Conservation (phyloP, 2,113 vertebrate genomes). For the Laterallus jamaicensis region DNA sequence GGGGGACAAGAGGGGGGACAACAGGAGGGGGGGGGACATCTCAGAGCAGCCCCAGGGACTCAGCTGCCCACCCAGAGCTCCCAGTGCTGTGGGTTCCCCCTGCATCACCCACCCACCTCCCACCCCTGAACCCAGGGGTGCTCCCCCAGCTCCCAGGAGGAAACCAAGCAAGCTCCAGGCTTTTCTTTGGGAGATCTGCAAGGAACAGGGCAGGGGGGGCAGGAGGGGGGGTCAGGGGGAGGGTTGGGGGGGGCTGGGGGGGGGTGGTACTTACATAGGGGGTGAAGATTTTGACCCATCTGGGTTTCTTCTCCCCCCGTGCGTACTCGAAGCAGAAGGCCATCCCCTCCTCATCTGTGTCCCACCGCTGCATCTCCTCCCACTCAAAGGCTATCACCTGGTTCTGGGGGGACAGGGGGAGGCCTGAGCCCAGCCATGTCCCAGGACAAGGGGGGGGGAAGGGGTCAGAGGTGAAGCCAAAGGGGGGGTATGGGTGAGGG, state of each 20-base stretch:
- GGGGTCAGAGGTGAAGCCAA: too few relatives aligned
- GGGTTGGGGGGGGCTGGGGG: too few relatives aligned
- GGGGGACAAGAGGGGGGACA: too few relatives aligned
- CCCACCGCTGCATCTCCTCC: conserved; percentile 98
- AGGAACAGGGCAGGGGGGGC: too few relatives aligned
- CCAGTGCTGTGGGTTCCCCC: conserved; percentile 25
- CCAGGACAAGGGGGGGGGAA: too few relatives aligned
- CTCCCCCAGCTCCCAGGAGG: not conserved
- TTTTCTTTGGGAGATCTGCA: too few relatives aligned
- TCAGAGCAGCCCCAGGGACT: not conserved
- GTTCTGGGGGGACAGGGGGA: conserved; percentile 75
- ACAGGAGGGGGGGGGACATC: not conserved
- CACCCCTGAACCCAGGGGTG: not conserved
- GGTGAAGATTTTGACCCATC: conserved; percentile 93
- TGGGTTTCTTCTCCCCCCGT: conserved; percentile 92
- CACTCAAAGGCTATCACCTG: conserved; percentile 96
- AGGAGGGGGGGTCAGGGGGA: too few relatives aligned
- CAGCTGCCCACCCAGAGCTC: not conserved
- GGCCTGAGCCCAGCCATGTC: too few relatives aligned
- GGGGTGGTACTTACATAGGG: conserved; percentile 85
- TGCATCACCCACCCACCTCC: not conserved
- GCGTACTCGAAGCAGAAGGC: conserved; percentile 97
- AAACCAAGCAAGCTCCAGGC: not conserved
- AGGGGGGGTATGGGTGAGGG: not conserved
- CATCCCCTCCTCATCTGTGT: conserved; percentile 97